Evolutionary conservation across 1,140 invertebrate species (phyloP), one percentile per base, ranked within the genome.

Genomic region (Drosophila dunni): DNA sequence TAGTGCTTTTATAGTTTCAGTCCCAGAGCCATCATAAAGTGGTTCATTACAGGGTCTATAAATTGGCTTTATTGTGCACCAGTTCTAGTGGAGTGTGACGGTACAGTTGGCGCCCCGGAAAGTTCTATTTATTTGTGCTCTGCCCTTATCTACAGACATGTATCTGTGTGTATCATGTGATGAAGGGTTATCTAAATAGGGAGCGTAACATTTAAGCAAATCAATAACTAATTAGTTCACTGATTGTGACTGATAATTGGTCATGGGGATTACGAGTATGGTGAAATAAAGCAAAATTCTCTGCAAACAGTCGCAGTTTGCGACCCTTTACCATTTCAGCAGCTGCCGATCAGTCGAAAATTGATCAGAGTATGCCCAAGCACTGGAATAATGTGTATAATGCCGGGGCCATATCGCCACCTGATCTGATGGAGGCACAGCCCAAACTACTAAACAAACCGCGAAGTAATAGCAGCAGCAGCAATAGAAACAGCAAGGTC

Each of bases 181-280:
- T 62, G 69, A 33, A n/a, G 42, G 48, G 64, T 77, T 86, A 86
- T 86, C 82, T 86, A 77, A 88, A 79, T 79, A 78, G 69, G 45
- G 36, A 62, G 53, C 38, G 44, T 64, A 78, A 62, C 72, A 72
- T 68, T 88, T 83, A 62, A 54, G 7, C 76, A 67, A 82, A 88
- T 88, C 83, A 83, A 75, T 89, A 88, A 78, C 84, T 79, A 88
- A 88, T 86, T 88, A 86, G 83, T 48, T 46, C 74, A 45, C 79
- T 78, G 70, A 79, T 82, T 88, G 65, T 36, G 73, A 17, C 38
- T 46, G 60, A 73, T 67, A 73, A 62, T 34, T 58, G 57, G 36
- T 36, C 11, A 33, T 29, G 9, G 45, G 40, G 54, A 79, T 66
- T 68, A 75, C 67, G 70, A 53, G 50, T 9, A 34, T 53, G 36